These are phyloP conservation scores for Urophycis tenuis DNA, from an alignment of 2,797 vertebrate species.

Conservation along the genomic window DNA sequence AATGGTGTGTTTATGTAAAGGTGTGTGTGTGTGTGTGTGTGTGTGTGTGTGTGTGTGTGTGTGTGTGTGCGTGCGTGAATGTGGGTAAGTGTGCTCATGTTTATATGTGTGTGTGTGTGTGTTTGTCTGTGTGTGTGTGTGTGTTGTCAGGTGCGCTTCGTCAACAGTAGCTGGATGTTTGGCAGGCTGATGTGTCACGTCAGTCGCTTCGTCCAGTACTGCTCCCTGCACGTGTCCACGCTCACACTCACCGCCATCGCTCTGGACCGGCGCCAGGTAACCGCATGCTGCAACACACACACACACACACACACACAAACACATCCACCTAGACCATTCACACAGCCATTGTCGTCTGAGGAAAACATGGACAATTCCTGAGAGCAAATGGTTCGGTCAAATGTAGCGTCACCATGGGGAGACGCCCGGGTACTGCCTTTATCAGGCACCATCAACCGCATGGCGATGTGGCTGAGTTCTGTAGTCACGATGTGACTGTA, in stretches of 20 bases:
- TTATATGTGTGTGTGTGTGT: constrained; percentile 20
- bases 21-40: neutral
- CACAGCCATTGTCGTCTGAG: no score
- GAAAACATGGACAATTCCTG: no score
- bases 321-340: neutral
- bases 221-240: constrained; percentile 88
- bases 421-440: no score
- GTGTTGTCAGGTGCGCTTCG: constrained; percentile 78
- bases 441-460: no score
- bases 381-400: no score
- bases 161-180: constrained; percentile 91
- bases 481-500: no score
- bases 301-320: neutral
- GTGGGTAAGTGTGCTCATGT: neutral
- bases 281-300: neutral
- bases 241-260: constrained; percentile 89
- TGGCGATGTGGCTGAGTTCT: no score
- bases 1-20: neutral
- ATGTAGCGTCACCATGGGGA: no score
- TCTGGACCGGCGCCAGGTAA: constrained; percentile 88
- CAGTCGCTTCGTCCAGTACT: constrained; percentile 92
- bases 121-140: neutral
- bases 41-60: neutral
- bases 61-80: neutral
- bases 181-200: constrained; percentile 90